A percentile compares a stretch with the other conserved stretches of the same genome.
Evolutionary conservation across 2,113 vertebrate species (phyloP).

Genomic region (Ptyas mucosa): DNA sequence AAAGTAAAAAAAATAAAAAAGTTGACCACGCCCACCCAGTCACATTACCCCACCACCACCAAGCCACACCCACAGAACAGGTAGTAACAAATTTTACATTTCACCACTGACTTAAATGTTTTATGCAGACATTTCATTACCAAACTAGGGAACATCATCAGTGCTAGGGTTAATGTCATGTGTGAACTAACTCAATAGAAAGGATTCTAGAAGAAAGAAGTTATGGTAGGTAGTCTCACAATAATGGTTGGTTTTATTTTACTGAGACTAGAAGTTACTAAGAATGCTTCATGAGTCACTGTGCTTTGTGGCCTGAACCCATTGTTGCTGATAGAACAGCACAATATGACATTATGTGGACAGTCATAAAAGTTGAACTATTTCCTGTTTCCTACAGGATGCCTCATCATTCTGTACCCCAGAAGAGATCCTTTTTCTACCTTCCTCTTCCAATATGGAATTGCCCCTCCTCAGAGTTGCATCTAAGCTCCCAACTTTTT

Average conservation of each 20-base stretch:
- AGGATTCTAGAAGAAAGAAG: not conserved
- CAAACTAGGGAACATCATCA: no score
- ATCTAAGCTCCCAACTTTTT: not conserved
- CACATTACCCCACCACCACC: no score
- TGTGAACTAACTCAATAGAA: not conserved
- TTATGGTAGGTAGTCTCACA: not conserved
- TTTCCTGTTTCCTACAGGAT: not conserved
- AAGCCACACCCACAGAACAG: no score
- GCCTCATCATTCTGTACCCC: not conserved
- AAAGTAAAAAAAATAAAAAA: no score
- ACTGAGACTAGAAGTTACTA: not conserved
- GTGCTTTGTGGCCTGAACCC: not conserved
- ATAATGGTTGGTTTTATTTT: not conserved
- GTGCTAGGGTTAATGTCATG: not conserved
- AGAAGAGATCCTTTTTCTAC: not conserved
- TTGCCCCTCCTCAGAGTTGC: not conserved
- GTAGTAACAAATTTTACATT: no score
- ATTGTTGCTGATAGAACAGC: not conserved
- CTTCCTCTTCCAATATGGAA: not conserved
- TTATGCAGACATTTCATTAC: no score
- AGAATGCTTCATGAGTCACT: not conserved
- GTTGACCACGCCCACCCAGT: no score
- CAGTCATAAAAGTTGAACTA: not conserved
- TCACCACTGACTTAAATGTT: no score
- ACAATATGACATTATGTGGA: not conserved